Conservation (phyloP, 2,888 invertebrate species). For the Plebejus argus region DNA sequence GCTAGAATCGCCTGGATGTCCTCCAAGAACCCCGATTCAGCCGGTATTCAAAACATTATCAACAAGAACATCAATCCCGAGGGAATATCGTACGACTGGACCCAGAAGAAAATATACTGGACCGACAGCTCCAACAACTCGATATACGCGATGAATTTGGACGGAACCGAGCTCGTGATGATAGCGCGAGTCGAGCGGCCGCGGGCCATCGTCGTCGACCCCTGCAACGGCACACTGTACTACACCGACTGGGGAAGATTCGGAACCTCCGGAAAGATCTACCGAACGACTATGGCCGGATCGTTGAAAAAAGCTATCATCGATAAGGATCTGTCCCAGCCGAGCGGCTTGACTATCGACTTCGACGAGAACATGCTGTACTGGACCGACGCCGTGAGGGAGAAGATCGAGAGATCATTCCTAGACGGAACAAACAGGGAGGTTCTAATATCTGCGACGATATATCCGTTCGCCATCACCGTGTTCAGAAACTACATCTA, state of each 20-base stretch:
- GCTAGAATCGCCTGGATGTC: constrained; percentile 92
- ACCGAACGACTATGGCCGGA: constrained; percentile 97
- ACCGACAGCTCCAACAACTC: constrained; percentile 97
- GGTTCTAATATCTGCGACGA: constrained; percentile 92
- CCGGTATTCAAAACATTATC: constrained; percentile 84
- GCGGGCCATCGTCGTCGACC: constrained; percentile 96
- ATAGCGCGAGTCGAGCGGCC: constrained; percentile 96
- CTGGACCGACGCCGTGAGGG: constrained; percentile 98
- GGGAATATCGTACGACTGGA: constrained; percentile 98
- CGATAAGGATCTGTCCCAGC: constrained; percentile 94
- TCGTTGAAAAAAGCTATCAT: constrained; percentile 93
- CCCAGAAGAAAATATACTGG: constrained; percentile 98
- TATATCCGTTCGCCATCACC: constrained; percentile 97
- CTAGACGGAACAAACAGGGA: constrained; percentile 93
- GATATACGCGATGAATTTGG: constrained; percentile 96
- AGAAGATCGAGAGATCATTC: constrained; percentile 96
- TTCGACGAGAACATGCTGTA: constrained; percentile 95
- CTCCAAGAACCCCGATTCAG: constrained; percentile 84
- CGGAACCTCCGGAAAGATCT: constrained; percentile 96
- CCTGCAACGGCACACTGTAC: constrained; percentile 96
- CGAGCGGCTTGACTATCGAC: constrained; percentile 97
- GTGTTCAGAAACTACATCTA: constrained; percentile 95
- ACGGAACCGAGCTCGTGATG: constrained; percentile 93
- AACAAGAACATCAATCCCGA: constrained; percentile 93
- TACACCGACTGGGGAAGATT: constrained; percentile 98